phyloP scores from a whole-genome alignment of 2,888 invertebrate species.

The Philereme vetulata region DNA sequence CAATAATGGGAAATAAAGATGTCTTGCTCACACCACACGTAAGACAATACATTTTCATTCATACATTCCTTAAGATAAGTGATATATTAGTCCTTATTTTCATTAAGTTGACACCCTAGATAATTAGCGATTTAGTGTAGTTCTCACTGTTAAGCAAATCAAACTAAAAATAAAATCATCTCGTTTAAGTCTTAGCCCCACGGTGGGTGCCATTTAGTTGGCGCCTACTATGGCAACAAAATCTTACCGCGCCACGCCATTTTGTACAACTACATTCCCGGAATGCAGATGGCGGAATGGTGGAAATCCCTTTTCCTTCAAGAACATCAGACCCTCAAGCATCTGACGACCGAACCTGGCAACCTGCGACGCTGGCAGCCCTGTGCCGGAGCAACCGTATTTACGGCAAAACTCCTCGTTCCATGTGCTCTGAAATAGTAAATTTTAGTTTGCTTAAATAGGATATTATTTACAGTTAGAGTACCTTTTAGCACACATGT shows the following conservation, averaged over 20 bases:
- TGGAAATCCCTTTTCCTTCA: conserved; percentile 94
- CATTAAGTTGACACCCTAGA: too few species aligned
- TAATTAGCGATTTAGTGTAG: too few species aligned
- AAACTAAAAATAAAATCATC: too few species aligned
- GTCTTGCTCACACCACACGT: too few species aligned
- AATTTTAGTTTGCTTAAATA: background rate
- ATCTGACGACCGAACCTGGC: conserved; percentile 95
- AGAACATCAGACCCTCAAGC: conserved; percentile 92
- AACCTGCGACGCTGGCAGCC: conserved; percentile 90
- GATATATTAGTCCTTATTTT: too few species aligned
- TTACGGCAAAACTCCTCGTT: conserved; percentile 91
- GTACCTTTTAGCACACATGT: background rate
- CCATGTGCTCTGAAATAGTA: conserved; percentile 87
- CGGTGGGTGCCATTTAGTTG: background rate
- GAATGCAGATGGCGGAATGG: conserved; percentile 94
- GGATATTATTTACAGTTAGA: conserved; percentile 54
- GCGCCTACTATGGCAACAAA: conserved; percentile 17
- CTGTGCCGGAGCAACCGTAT: conserved; percentile 87
- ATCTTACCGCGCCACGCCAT: conserved; percentile 92
- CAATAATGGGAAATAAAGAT: too few species aligned
- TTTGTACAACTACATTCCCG: conserved; percentile 95
- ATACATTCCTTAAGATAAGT: too few species aligned
- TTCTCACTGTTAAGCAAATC: too few species aligned
- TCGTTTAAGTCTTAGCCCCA: too few species aligned
- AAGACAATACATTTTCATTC: too few species aligned